phyloP scores from a whole-genome alignment of 2,797 vertebrate species.

The Nyctibius grandis region DNA sequence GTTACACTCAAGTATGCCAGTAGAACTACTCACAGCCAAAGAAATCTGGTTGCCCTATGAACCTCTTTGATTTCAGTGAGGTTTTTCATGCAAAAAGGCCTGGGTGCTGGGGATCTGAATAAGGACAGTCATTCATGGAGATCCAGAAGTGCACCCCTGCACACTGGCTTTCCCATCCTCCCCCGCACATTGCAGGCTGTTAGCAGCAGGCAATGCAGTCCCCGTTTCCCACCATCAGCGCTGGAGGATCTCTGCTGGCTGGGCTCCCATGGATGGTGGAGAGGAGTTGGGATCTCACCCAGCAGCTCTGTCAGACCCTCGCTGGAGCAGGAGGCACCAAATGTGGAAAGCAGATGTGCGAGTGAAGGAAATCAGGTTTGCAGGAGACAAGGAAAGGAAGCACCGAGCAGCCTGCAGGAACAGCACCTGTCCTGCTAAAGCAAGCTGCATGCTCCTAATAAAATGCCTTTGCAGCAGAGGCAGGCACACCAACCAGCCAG shows the following conservation, averaged over 20 bases:
- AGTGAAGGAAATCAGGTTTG: not conserved
- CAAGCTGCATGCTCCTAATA: accelerated
- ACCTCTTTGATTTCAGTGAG: not conserved
- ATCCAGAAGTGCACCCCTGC: not conserved
- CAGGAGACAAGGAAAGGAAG: not conserved
- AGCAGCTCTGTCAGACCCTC: not conserved
- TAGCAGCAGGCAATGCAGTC: accelerated
- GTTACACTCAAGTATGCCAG: not conserved
- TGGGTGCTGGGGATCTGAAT: not conserved
- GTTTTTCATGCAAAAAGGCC: not conserved
- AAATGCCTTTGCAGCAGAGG: not conserved
- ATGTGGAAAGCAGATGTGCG: conserved; percentile 11
- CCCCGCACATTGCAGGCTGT: not conserved
- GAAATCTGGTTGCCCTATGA: not conserved
- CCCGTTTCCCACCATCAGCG: not conserved
- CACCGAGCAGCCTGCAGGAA: accelerated
- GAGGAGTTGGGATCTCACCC: not conserved
- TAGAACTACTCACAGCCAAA: not conserved
- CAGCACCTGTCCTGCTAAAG: not conserved
- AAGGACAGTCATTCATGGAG: not conserved
- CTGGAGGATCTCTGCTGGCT: not conserved
- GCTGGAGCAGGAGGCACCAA: not conserved
- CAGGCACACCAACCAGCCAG: not conserved
- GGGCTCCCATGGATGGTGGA: not conserved
- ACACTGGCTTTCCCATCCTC: not conserved